Evolutionary conservation across 1,140 invertebrate genomes (phyloP), one percentile per base, ranked within the genome.

Genomic region (Sitodiplosis mosellana): DNA sequence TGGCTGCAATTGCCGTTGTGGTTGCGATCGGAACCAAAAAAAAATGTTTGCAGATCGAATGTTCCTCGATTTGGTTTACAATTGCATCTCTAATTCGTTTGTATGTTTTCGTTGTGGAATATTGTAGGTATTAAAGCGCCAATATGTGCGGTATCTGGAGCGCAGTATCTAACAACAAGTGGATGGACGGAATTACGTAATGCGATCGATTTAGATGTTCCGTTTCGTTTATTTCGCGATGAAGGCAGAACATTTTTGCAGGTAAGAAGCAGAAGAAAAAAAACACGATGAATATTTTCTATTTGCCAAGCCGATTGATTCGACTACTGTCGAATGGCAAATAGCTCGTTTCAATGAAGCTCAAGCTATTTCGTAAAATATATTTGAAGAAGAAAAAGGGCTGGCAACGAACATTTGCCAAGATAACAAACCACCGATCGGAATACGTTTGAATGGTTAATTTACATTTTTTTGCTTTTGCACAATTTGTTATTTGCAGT

Each of bases 101-200:
- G 3, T 3, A 10, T 27, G 3, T 27, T 27, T 27, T 27, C 10
- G 21, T 48, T 48, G 20, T 47, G 33, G 11, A 22, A 50, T 41
- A 53, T 60, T 63, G 15, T 58, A 87, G 82, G 77, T 56, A 76
- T 82, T 1, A 73, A 72, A 50, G 78, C 77, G 19, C 83, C 84
- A n/a, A 76, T 87, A 21, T 90, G 87, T 58, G 83, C 81, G 19
- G 83, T 90, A n/a, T 83, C 83, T 2, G 78, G 80, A 22, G 81
- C 83, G 1, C 80, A 85, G 60, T 84, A 84, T 57, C 68, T 90
- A 22, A 80, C 82, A 1, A 70, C 72, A 48, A 71, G 71, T 53
- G 85, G 85, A 20, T 88, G 86, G 76, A 65, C 75, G 10, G 83
- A 85, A 55, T 63, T 86, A 19, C 69, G 77, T 46, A 86, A 84